Evolutionary conservation across 2,888 invertebrate species (phyloP).

Genomic region (Mythimna vitellina): DNA sequence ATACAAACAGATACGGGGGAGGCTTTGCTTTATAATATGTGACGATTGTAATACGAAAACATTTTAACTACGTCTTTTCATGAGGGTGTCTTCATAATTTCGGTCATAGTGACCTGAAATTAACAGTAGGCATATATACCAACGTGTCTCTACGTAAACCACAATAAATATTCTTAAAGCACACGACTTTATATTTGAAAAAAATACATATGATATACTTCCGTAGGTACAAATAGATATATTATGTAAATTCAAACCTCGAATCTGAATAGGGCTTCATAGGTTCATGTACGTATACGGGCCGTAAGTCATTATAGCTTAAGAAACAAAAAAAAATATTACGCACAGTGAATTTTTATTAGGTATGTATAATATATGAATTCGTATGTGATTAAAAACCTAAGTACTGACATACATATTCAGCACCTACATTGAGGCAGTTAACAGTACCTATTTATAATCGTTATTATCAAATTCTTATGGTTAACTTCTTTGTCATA

Average conservation of each 20-base stretch:
- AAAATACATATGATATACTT: conserved; percentile 10
- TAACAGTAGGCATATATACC: background rate
- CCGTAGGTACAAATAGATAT: conserved; percentile 41
- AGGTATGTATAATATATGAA: conserved; percentile 1
- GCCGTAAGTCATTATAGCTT: background rate
- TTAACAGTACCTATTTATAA: background rate
- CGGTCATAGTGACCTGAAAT: background rate
- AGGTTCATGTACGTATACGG: conserved; percentile 7
- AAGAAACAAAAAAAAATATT: conserved; percentile 28
- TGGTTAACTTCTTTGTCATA: background rate
- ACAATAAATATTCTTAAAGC: conserved; percentile 40
- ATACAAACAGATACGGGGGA: no score
- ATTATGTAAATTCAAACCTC: conserved; percentile 38
- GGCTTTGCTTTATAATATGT: no score
- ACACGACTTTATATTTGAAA: conserved; percentile 12
- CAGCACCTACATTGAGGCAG: background rate
- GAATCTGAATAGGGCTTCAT: conserved; percentile 12
- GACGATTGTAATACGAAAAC: no score
- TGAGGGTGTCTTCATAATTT: background rate
- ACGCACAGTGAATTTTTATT: conserved; percentile 25
- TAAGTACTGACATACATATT: conserved; percentile 22
- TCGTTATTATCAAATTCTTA: background rate
- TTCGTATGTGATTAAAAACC: background rate
- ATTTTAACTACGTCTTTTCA: no score
- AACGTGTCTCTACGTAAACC: conserved; percentile 3